Base-by-base conservation (phyloP, 2,797 vertebrate species). In the Champsocephalus gunnari region DNA sequence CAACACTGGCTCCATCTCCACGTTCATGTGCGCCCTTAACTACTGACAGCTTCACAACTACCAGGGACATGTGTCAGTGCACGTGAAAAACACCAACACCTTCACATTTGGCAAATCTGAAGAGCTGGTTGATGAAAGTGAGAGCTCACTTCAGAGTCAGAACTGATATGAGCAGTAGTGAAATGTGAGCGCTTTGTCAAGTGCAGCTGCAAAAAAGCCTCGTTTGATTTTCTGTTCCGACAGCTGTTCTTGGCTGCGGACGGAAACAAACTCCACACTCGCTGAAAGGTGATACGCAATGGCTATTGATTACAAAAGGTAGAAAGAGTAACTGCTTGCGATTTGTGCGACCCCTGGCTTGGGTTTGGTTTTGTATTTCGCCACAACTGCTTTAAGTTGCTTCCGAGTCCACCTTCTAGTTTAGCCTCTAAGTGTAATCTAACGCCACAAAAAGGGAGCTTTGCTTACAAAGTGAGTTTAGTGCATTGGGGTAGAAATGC, bases 291-390 rank as follows among this genome's bases (percentile, higher is more conserved):
- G 82, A 94, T 84, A 88, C 80, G 69, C 45, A 77, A 71, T 68
- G 67, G 77, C 58, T 89, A 93, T 93, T 79, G 88, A 93, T 93
- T 92, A 89, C 89, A 86, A 77, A 91, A 73, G 72, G 80, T 70
- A 81, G 81, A 88, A 75, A 83, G 78, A 66, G 75, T 64, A 70
- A 81, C 81, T 80, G 71, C 66, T 66, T 66, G 76, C 45, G 64
- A 77, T 80, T 80, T 21, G 56, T 76, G 86, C 86, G 86, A 92
- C 87, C 85, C 80, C 75, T n/a, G 13, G 69, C 73, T 72, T 55
- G 66, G 58, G 28, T 78, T 71, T 69, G 87, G 89, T 92, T 87
- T 94, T 88, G 44, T 53, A 82, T 93, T 93, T 86, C 92, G 38
- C 84, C 63, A 65, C 75, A 77, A 87, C 84, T 90, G 91, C 87